Percentiles rank a stretch among this genome's conserved stretches.
phyloP scores from a whole-genome alignment of 2,797 vertebrate genomes.

The Denticeps clupeoides region DNA sequence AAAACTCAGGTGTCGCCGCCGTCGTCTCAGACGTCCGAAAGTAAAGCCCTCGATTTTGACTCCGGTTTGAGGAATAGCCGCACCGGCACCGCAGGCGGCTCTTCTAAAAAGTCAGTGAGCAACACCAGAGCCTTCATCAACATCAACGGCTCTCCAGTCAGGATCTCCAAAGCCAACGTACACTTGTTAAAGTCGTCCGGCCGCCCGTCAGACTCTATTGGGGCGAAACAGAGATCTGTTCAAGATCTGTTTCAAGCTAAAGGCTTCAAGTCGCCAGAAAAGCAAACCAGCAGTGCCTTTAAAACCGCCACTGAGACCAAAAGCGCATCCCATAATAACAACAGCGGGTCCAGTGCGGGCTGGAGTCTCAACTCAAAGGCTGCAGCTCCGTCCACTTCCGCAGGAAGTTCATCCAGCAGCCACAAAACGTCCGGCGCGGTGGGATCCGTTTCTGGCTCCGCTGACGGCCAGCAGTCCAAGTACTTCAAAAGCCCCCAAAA shows the following conservation, averaged over 20 bases:
- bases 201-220: slow-evolving; percentile 4
- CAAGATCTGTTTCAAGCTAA: slow-evolving; percentile 39
- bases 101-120: slow-evolving; percentile 52
- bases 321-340: neutral
- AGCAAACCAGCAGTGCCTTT: slow-evolving; percentile 1
- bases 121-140: slow-evolving; percentile 57
- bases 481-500: slow-evolving; percentile 19
- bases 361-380: slow-evolving; percentile 5
- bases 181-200: neutral
- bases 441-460: slow-evolving; percentile 8
- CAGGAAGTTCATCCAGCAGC: slow-evolving; percentile 9
- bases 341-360: slow-evolving; percentile 1
- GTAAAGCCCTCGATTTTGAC: neutral
- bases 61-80: neutral
- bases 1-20: slow-evolving; percentile 22
- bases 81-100: slow-evolving; percentile 9
- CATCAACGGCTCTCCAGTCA: slow-evolving; percentile 60
- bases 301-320: slow-evolving; percentile 3
- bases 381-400: neutral
- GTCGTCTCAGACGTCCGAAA: slow-evolving; percentile 8
- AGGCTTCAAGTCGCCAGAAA: slow-evolving; percentile 22
- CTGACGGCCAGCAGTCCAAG: slow-evolving; percentile 11
- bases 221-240: slow-evolving; percentile 44
- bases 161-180: slow-evolving; percentile 35
- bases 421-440: slow-evolving; percentile 9